These are phyloP conservation scores for Philereme vetulata DNA, from an alignment of 2,888 invertebrate species.

Conservation along the genomic window DNA sequence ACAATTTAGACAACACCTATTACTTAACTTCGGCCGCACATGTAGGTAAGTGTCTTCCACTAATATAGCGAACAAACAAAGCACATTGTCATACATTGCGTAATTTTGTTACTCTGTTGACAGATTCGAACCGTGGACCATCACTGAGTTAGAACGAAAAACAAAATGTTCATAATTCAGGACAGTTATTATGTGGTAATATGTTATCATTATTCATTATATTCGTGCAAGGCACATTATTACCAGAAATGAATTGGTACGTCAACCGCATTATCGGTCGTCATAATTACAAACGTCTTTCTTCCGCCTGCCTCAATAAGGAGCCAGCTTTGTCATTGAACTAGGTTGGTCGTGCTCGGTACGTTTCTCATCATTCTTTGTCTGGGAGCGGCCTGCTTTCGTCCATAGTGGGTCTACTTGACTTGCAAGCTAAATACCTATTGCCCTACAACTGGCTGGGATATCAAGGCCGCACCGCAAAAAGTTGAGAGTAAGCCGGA, in stretches of 20 bases:
- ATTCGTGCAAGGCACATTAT: slow-evolving; percentile 4
- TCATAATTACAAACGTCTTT: slow-evolving; percentile 37
- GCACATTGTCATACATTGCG: slow-evolving; percentile 35
- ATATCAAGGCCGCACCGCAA: slow-evolving; percentile 68
- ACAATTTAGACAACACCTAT: slow-evolving; percentile 34
- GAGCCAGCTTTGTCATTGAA: slow-evolving; percentile 45
- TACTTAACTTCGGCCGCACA: slow-evolving; percentile 25
- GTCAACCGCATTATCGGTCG: slow-evolving; percentile 32
- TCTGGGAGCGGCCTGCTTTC: slow-evolving; percentile 70
- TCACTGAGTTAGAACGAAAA: slow-evolving; percentile 30
- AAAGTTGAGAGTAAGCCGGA: slow-evolving; percentile 66
- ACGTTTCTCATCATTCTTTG: slow-evolving; percentile 67
- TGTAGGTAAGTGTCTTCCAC: slow-evolving; percentile 18
- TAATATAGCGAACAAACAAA: slow-evolving; percentile 31
- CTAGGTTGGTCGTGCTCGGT: slow-evolving; percentile 43
- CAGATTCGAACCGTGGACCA: slow-evolving; percentile 33
- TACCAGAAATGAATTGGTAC: slow-evolving; percentile 37
- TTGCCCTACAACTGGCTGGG: slow-evolving; percentile 64
- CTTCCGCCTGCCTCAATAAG: slow-evolving; percentile 41
- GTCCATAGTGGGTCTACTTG: slow-evolving; percentile 53
- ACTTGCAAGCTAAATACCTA: slow-evolving; percentile 53
- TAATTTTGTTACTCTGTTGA: slow-evolving; percentile 33
- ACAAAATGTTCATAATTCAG: slow-evolving; percentile 22
- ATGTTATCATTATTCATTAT: slow-evolving; percentile 7
- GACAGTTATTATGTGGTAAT: slow-evolving; percentile 6